Conservation (phyloP, 1,140 invertebrate species). For the Aporrectodea caliginosa region DNA sequence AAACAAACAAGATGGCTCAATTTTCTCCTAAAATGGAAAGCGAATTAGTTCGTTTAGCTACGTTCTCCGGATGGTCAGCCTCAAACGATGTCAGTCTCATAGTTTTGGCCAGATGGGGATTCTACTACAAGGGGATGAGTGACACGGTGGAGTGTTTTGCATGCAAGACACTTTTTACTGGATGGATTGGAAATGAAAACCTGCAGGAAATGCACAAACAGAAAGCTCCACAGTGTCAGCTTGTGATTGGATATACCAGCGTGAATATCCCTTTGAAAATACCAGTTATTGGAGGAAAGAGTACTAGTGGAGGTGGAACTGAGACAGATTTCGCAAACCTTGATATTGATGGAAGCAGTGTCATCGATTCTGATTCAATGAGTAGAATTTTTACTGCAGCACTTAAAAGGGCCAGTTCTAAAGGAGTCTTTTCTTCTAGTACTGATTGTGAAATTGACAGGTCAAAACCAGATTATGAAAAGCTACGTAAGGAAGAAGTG, state of each 20-base stretch:
- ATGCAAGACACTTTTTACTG: not conserved
- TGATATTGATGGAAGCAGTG: no score
- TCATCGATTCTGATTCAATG: not conserved
- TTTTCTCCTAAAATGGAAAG: no score
- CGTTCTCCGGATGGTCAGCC: no score
- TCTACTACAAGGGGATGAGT: not conserved
- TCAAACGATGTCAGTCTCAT: no score
- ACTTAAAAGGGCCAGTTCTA: not conserved
- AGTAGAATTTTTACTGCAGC: not conserved
- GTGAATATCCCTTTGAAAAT: not conserved
- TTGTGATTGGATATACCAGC: not conserved
- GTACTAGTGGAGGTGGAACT: not conserved
- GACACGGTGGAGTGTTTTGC: not conserved
- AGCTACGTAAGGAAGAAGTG: not conserved
- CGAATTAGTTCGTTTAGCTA: no score
- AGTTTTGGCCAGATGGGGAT: not conserved
- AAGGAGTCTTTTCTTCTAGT: not conserved
- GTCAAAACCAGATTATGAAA: not conserved
- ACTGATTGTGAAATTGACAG: not conserved
- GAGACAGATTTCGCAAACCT: no score
- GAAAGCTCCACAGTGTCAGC: not conserved
- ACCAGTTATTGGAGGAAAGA: not conserved
- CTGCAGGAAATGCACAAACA: not conserved
- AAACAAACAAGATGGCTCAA: no score
- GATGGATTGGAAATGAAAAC: not conserved